Evolutionary conservation across 2,113 vertebrate genomes (phyloP).

Genomic region (Nanorana parkeri): DNA sequence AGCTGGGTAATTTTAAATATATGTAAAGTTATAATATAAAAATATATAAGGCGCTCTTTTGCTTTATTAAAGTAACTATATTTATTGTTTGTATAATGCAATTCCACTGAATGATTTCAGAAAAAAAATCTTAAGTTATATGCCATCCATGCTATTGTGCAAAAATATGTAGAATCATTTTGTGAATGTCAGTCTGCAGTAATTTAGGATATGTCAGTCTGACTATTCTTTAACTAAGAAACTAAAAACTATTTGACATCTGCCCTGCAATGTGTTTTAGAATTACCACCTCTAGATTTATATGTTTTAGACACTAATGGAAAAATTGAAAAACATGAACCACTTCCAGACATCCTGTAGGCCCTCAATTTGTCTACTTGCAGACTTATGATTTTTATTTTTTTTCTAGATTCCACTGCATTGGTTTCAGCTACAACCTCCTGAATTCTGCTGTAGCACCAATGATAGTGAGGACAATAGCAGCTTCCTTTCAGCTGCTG

Average conservation of each 20-base stretch:
- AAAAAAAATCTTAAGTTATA: slow-evolving; percentile 7
- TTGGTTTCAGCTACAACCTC: slow-evolving; percentile 69
- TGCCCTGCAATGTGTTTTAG: slow-evolving; percentile 63
- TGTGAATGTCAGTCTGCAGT: slow-evolving; percentile 39
- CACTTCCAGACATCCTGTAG: slow-evolving; percentile 68
- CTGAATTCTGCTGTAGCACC: slow-evolving; percentile 68
- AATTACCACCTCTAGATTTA: slow-evolving; percentile 73
- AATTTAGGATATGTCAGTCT: slow-evolving; percentile 46
- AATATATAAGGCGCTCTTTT: too few relatives aligned
- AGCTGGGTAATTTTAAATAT: too few relatives aligned
- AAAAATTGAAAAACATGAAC: slow-evolving; percentile 67
- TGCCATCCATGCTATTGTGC: slow-evolving; percentile 22
- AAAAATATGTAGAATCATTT: slow-evolving; percentile 38
- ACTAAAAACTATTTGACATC: slow-evolving; percentile 58
- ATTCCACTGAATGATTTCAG: slow-evolving; percentile 15
- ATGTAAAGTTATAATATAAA: too few relatives aligned
- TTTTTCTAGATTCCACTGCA: slow-evolving; percentile 76
- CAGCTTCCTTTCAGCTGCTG: slow-evolving; percentile 71
- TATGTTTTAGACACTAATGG: slow-evolving; percentile 69
- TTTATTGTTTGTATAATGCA: not conserved
- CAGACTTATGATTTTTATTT: slow-evolving; percentile 75
- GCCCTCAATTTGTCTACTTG: slow-evolving; percentile 73
- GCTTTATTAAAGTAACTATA: too few relatives aligned
- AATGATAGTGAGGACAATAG: slow-evolving; percentile 68
- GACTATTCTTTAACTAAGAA: slow-evolving; percentile 55